Evolutionary conservation across 1,140 invertebrate genomes (phyloP).

Genomic region (Mylabris phalerata): DNA sequence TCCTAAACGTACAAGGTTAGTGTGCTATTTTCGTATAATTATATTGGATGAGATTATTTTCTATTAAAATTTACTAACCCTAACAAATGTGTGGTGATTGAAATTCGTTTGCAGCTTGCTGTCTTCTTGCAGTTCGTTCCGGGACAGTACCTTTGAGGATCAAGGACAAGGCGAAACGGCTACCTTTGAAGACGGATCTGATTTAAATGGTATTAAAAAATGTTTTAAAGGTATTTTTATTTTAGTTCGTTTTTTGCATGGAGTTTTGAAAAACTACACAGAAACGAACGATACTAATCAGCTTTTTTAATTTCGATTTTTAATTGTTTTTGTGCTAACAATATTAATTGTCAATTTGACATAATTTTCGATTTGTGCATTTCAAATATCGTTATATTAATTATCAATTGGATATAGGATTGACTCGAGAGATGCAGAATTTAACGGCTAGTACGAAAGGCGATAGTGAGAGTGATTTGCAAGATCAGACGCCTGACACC

Average conservation of each 20-base stretch:
- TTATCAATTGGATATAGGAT: constrained; percentile 33
- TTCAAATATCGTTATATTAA: neutral
- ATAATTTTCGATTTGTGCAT: neutral
- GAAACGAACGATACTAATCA: too few relatives aligned
- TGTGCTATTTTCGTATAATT: neutral
- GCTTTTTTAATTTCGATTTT: neutral
- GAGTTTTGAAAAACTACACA: neutral
- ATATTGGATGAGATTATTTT: neutral
- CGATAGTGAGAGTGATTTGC: constrained; percentile 54
- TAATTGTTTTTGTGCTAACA: neutral
- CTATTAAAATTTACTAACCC: constrained; percentile 3
- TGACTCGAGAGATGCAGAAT: constrained; percentile 46
- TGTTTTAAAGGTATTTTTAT: constrained; percentile 38
- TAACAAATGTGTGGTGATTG: constrained; percentile 15
- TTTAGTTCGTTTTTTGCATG: constrained; percentile 24
- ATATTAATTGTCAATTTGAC: too few relatives aligned
- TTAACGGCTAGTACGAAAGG: constrained; percentile 45
- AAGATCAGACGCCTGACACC: constrained; percentile 57
- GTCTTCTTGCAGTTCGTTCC: constrained; percentile 78
- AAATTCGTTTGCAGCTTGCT: constrained; percentile 55
- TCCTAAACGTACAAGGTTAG: constrained; percentile 84
- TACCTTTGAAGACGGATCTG: constrained; percentile 45
- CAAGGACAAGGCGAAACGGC: constrained; percentile 49
- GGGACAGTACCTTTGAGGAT: constrained; percentile 53
- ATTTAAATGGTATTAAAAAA: constrained; percentile 41